A percentile compares a stretch with the other conserved stretches of the same genome.
Conservation (phyloP, 2,797 vertebrate species). For the Oryzias sinensis region DNA sequence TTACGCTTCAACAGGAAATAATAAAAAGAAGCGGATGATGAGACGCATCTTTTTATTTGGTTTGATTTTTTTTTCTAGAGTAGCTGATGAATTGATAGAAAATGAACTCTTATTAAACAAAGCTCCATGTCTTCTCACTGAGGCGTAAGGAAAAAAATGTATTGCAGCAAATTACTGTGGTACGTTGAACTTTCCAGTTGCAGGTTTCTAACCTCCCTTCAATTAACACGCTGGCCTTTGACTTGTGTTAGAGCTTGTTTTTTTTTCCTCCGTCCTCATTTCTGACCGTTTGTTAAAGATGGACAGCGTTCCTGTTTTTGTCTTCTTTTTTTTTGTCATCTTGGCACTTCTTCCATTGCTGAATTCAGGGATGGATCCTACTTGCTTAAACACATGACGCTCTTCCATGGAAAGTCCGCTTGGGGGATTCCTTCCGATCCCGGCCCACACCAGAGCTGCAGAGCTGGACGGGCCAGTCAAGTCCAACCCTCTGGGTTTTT, state of each 20-base stretch:
- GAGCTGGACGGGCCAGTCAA: conserved; percentile 30
- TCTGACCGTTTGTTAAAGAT: conserved; percentile 8
- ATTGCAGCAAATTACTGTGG: conserved; percentile 3
- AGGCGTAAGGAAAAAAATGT: conserved; percentile 39
- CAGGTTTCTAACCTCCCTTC: conserved; percentile 52
- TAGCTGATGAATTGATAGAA: conserved; percentile 41
- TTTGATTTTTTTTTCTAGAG: conserved; percentile 44
- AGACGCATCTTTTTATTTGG: conserved; percentile 34
- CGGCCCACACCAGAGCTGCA: conserved; percentile 44
- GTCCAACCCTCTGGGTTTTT: conserved; percentile 24
- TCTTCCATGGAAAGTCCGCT: conserved; percentile 75
- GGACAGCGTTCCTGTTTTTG: conserved; percentile 4
- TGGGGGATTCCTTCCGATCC: conserved; percentile 64
- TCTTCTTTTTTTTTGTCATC: conserved; percentile 37
- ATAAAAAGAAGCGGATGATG: conserved; percentile 14
- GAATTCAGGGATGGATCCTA: conserved; percentile 73
- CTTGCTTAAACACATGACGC: conserved; percentile 69
- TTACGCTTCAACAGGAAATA: conserved; percentile 18
- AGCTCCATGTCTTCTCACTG: conserved; percentile 26
- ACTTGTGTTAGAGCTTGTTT: conserved; percentile 66
- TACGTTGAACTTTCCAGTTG: conserved; percentile 53
- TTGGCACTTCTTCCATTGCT: conserved; percentile 66
- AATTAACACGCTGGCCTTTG: conserved; percentile 57
- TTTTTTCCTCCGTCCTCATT: conserved; percentile 20
- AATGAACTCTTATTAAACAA: conserved; percentile 50